phyloP scores from a whole-genome alignment of 2,797 vertebrate species.

The Eulemur albifrons region DNA sequence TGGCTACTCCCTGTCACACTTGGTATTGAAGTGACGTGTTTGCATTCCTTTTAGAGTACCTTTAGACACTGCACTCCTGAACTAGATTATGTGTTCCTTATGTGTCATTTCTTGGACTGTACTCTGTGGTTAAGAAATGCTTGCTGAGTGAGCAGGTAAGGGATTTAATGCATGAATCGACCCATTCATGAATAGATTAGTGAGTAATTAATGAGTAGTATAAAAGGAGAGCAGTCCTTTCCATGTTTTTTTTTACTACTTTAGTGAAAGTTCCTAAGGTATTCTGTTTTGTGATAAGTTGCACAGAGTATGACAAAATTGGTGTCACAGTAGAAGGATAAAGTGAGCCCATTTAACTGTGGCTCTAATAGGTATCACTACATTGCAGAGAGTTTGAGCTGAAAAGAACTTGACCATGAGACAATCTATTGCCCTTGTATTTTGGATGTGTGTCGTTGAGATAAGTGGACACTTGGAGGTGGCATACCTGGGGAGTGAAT shows the following conservation, averaged over 20 bases:
- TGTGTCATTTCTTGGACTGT: neutral
- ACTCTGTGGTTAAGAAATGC: neutral
- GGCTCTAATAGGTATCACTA: neutral
- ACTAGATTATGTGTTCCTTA: neutral
- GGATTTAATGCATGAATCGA: neutral
- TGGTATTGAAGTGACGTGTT: neutral
- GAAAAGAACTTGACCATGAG: neutral
- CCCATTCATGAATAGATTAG: neutral
- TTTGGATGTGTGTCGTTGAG: neutral
- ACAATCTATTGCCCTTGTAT: neutral
- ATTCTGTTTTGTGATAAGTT: neutral
- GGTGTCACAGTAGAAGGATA: neutral
- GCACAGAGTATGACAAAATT: neutral
- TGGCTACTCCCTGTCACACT: neutral
- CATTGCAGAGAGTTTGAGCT: neutral
- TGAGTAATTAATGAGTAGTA: neutral
- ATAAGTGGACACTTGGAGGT: neutral
- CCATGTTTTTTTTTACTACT: neutral
- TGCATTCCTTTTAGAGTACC: neutral
- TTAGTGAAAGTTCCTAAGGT: neutral
- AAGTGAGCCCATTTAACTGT: neutral
- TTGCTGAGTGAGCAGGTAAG: neutral
- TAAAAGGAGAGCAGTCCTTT: neutral
- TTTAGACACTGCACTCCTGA: neutral
- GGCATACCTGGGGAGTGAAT: neutral